Conservation (phyloP, 2,888 invertebrate genomes). For the Microplitis manilae region DNA sequence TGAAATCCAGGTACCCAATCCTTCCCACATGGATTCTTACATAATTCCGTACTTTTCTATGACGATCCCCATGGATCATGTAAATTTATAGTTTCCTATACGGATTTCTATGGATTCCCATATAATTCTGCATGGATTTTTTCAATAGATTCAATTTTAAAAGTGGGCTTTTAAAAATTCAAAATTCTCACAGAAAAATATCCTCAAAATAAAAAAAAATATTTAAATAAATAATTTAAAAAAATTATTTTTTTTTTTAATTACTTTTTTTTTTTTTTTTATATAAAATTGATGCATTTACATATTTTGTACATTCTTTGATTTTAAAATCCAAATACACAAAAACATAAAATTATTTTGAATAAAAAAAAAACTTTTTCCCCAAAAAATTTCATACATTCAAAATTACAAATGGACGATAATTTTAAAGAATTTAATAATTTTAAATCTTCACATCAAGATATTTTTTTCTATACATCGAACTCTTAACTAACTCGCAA, state of each 20-base stretch:
- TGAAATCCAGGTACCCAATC: too few species aligned
- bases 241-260: not conserved
- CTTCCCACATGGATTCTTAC: too few species aligned
- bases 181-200: too few species aligned
- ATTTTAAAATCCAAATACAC: not conserved
- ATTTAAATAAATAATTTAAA: not conserved
- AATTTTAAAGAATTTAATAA: not conserved
- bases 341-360: not conserved
- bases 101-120: too few species aligned
- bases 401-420: slow-evolving; percentile 1
- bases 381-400: not conserved
- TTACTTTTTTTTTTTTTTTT: slow-evolving; percentile 1
- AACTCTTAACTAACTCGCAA: not conserved
- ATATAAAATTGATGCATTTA: slow-evolving; percentile 9
- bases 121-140: too few species aligned
- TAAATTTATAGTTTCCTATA: too few species aligned
- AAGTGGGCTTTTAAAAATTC: too few species aligned
- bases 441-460: not conserved
- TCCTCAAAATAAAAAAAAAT: not conserved
- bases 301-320: slow-evolving; percentile 16
- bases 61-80: too few species aligned
- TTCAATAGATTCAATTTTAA: too few species aligned
- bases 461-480: not conserved
- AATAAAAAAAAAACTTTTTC: not conserved
- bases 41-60: too few species aligned